Conservation (phyloP, 2,888 invertebrate species). For the Nebria brevicollis region DNA sequence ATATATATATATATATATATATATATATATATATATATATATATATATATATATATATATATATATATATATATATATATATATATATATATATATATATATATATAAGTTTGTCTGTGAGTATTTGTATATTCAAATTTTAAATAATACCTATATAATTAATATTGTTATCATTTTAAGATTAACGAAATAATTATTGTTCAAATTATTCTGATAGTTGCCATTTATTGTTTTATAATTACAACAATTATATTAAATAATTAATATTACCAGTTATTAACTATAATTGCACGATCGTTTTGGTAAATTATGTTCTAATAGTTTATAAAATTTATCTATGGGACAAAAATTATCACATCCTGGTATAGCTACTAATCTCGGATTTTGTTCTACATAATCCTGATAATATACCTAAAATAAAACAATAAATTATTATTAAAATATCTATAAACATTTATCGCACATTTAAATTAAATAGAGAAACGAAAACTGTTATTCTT, state of each 20-base stretch:
- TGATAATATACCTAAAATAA: slow-evolving; percentile 54
- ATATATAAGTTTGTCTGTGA: too few species aligned
- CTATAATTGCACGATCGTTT: slow-evolving; percentile 14
- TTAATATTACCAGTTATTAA: slow-evolving; percentile 6
- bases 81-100: too few species aligned
- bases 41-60: too few species aligned
- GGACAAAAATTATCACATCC: slow-evolving; percentile 50
- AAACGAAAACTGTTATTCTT: not conserved
- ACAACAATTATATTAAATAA: slow-evolving; percentile 14
- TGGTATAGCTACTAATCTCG: slow-evolving; percentile 48
- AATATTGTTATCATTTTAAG: too few species aligned
- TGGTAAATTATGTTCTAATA: slow-evolving; percentile 36
- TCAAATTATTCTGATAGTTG: not conserved
- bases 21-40: too few species aligned
- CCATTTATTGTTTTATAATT: not conserved
- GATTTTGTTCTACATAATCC: slow-evolving; percentile 51
- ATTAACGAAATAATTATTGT: not conserved
- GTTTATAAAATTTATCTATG: slow-evolving; percentile 48
- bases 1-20: too few species aligned
- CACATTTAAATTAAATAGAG: not conserved
- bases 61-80: too few species aligned
- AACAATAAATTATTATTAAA: not conserved
- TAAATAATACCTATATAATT: too few species aligned
- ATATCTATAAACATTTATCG: not conserved
- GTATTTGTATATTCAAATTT: too few species aligned